These are phyloP conservation scores for Marasmarcha lunaedactyla DNA, from an alignment of 2,888 invertebrate species.

Conservation along the genomic window DNA sequence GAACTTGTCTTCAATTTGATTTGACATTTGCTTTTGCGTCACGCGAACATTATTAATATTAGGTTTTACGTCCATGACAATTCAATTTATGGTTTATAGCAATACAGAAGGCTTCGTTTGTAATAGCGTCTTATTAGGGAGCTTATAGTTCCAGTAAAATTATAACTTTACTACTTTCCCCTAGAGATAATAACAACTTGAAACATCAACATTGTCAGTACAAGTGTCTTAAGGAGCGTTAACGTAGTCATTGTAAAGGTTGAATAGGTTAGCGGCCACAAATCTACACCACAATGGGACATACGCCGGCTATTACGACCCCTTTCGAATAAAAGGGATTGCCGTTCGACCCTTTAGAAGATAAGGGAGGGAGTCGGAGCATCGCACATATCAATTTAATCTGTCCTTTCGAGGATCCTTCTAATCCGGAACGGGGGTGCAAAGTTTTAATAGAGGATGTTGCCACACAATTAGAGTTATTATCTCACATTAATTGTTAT, in stretches of 20 bases:
- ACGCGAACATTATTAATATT: constrained; percentile 5
- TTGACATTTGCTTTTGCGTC: constrained; percentile 22
- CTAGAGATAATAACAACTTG: background rate
- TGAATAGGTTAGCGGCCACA: constrained; percentile 32
- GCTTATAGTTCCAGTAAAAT: no score
- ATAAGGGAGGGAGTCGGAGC: constrained; percentile 55
- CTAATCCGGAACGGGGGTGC: constrained; percentile 43
- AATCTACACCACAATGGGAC: constrained; percentile 47
- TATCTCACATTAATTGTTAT: constrained; percentile 7
- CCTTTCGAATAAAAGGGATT: constrained; percentile 58
- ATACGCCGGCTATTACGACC: constrained; percentile 50
- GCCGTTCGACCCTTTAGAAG: constrained; percentile 54
- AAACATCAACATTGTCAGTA: background rate
- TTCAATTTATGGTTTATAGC: background rate
- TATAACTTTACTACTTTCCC: no score
- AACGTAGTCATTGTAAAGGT: constrained; percentile 34
- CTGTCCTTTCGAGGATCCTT: constrained; percentile 48
- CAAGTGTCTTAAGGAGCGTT: constrained; percentile 26
- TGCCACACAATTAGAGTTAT: constrained; percentile 52
- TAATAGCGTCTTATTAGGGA: no score
- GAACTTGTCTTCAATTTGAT: constrained; percentile 26
- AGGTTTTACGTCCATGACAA: background rate
- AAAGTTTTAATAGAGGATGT: constrained; percentile 45
- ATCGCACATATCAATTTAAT: constrained; percentile 63
- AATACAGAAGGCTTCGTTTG: no score